These are phyloP conservation scores for Prionailurus bengalensis DNA, from an alignment of 2,113 vertebrate species.

Conservation along the genomic window DNA sequence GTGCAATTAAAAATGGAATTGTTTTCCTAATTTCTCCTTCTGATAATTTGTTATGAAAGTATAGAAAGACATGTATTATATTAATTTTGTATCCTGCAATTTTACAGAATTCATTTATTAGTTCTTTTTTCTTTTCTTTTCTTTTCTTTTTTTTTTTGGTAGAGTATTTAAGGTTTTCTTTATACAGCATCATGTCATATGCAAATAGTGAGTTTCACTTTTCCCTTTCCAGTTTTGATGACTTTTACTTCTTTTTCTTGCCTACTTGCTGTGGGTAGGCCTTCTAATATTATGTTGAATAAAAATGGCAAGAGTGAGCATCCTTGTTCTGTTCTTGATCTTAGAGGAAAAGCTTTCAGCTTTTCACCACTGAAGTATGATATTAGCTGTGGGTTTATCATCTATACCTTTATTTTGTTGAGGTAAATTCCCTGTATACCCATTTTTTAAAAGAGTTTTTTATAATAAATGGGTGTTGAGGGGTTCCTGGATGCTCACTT, in stretches of 20 bases:
- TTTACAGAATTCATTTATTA: background rate
- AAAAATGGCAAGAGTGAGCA: background rate
- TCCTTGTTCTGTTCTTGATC: background rate
- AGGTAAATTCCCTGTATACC: background rate
- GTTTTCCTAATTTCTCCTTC: background rate
- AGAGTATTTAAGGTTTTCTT: background rate
- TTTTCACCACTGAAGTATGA: background rate
- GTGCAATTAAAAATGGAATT: background rate
- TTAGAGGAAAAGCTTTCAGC: background rate
- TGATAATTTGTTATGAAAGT: background rate
- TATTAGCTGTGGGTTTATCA: background rate
- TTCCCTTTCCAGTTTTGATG: background rate
- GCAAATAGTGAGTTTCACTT: background rate
- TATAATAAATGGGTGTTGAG: background rate
- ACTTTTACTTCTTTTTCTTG: background rate
- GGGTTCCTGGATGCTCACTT: too few relatives aligned
- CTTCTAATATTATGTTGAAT: background rate
- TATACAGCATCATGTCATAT: background rate
- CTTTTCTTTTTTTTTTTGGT: background rate
- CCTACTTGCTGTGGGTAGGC: background rate
- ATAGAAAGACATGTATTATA: background rate
- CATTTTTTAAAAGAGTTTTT: background rate
- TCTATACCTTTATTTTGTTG: background rate
- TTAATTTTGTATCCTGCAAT: background rate
- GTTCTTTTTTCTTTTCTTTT: background rate